Conservation (phyloP, 2,797 vertebrate genomes). For the Cheirogaleus major region DNA sequence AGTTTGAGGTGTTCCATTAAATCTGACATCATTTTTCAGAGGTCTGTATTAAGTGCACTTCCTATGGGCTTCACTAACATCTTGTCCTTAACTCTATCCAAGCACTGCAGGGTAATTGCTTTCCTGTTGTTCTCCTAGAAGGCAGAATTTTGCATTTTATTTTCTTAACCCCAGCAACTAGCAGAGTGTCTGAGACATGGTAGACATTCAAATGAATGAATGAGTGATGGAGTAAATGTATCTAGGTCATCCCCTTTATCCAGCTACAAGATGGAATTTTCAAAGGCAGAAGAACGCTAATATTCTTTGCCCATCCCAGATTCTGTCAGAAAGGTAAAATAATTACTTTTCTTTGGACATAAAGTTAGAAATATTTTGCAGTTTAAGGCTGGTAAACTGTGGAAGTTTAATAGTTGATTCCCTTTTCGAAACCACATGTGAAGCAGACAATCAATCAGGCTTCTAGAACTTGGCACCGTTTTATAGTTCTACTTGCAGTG, state of each 20-base stretch:
- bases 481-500: slow-evolving; percentile 54
- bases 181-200: neutral
- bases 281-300: neutral
- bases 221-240: neutral
- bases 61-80: neutral
- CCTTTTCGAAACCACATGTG: slow-evolving; percentile 55
- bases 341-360: slow-evolving; percentile 37
- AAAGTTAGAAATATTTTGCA: slow-evolving; percentile 40
- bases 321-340: neutral
- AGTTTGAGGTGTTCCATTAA: slow-evolving; percentile 4
- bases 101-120: neutral
- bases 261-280: neutral
- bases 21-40: slow-evolving; percentile 30
- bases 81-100: neutral
- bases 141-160: neutral
- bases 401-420: slow-evolving; percentile 55
- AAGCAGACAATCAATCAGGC: slow-evolving; percentile 26
- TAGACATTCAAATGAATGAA: neutral
- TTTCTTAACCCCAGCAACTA: slow-evolving; percentile 18
- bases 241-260: neutral
- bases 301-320: slow-evolving; percentile 1
- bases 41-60: neutral
- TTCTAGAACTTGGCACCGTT: slow-evolving; percentile 68
- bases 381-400: slow-evolving; percentile 41
- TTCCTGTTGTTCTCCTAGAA: slow-evolving; percentile 1